Evolutionary conservation across 2,113 vertebrate species (phyloP), one percentile per base, ranked within the genome.

Genomic region (Petroica traversi): DNA sequence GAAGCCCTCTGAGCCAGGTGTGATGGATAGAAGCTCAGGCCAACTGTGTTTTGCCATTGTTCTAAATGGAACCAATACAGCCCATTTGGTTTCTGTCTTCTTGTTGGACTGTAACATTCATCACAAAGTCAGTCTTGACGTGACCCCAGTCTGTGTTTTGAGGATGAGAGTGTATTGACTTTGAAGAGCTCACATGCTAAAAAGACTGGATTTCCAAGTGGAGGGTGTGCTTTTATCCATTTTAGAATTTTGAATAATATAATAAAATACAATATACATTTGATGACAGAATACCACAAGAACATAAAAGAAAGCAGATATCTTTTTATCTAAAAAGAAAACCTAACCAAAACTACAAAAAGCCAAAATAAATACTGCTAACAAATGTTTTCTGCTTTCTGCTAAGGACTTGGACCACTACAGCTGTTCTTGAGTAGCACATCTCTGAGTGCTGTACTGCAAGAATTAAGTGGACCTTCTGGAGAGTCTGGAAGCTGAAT

Each of bases 11-110:
- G 76, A 85, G 40, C 76, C 41, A 89, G 20, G 22, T 84, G 62
- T 57, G 63, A 73, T 82, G 25, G 67, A 48, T 49, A 79, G 48
- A 83, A 83, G 18, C 23, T 51, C 84, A 64, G 29, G 29, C 24
- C 54, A 79, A 49, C 19, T 89, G 7, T 34, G 25, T 93, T 90
- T 83, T 89, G 25, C 49, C 8, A 9, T 77, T 74, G 19, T 45
- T 68, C 51, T 84, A 87, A 89, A 55, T 33, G 36, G 28, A 87
- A 58, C 28, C 3, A 79, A 75, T 71, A 79, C 16, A 81, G 19
- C 15, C 64, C 45, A 41, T 89, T 92, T 93, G 64, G 25, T 94
- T 93, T 94, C 73, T 81, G 79, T 43, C 64, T 94, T 88, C 51
- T 81, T 41, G 28, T n/a, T 34, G 81, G 61, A 73, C 55, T 9